Conservation (phyloP, 35 echinoderm and acorn worm genomes). For the Lytechinus variegatus region DNA sequence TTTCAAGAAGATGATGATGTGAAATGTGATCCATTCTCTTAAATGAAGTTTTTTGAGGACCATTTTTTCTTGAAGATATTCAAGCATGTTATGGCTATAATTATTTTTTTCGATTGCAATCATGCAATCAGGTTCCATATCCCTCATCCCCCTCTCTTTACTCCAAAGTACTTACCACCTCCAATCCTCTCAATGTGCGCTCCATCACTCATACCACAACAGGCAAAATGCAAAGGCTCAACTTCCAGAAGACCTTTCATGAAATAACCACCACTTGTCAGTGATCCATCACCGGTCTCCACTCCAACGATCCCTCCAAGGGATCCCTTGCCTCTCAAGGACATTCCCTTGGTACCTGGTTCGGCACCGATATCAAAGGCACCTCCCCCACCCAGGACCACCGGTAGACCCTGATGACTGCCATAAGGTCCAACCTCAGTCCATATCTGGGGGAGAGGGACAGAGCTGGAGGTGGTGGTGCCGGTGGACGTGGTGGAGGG, state of each 20-base stretch:
- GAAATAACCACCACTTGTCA: constrained; percentile 74
- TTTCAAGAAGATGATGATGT: too few species aligned
- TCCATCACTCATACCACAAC: constrained; percentile 94
- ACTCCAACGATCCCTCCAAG: constrained; percentile 12
- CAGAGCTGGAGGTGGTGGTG: constrained; percentile 28
- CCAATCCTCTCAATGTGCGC: constrained; percentile 82
- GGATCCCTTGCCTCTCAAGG: constrained; percentile 2
- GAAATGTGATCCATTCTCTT: too few species aligned
- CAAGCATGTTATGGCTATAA: too few species aligned
- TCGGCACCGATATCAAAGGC: constrained; percentile 43
- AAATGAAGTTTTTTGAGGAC: too few species aligned
- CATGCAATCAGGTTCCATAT: neutral
- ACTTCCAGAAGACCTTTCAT: constrained; percentile 93
- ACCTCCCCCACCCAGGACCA: neutral
- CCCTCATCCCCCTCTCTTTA: neutral
- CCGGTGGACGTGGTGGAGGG: constrained; percentile 34
- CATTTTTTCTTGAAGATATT: too few species aligned
- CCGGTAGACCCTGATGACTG: constrained; percentile 7
- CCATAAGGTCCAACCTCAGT: constrained; percentile 17
- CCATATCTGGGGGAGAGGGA: constrained; percentile 8
- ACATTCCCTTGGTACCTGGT: constrained; percentile 4
- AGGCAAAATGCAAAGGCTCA: constrained; percentile 91
- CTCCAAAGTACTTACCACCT: constrained; percentile 63
- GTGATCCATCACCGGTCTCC: constrained; percentile 58
- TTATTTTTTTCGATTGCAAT: neutral